Conservation (phyloP, 1,140 invertebrate genomes). For the Akabosia matsudoensis region DNA sequence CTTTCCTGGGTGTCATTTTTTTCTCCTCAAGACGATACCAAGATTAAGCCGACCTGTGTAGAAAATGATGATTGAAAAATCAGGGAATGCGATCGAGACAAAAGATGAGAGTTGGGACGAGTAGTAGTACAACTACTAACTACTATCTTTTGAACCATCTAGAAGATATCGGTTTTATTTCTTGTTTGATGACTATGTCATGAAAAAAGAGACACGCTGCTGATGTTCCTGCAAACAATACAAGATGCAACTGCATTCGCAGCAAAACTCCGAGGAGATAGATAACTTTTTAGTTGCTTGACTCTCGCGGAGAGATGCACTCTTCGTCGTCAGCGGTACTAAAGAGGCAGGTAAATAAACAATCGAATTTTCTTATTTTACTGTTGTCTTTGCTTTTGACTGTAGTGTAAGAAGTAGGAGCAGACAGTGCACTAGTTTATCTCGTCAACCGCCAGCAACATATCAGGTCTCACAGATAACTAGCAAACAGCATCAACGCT, state of each 20-base stretch:
- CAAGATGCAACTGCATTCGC: neutral
- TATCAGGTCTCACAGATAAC: no score
- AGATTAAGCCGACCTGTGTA: no score
- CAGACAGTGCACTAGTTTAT: no score
- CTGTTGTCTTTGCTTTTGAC: neutral
- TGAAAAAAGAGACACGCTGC: neutral
- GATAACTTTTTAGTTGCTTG: neutral
- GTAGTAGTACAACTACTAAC: neutral
- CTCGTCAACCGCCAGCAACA: no score
- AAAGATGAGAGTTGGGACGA: neutral
- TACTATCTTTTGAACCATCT: neutral
- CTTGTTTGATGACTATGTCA: neutral
- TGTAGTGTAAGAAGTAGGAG: neutral
- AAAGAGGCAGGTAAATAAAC: neutral
- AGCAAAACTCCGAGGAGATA: neutral
- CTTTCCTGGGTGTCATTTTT: neutral
- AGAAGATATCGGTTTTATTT: neutral
- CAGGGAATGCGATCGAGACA: neutral
- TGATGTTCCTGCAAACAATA: no score
- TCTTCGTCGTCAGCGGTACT: neutral
- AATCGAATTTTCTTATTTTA: neutral
- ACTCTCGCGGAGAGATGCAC: neutral
- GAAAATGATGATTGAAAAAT: neutral
- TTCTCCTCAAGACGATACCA: no score
- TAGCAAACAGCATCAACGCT: no score